A percentile compares a stretch with the other conserved stretches of the same genome.
Conservation (phyloP, 2,797 vertebrate species). For the Rhinella marina region DNA sequence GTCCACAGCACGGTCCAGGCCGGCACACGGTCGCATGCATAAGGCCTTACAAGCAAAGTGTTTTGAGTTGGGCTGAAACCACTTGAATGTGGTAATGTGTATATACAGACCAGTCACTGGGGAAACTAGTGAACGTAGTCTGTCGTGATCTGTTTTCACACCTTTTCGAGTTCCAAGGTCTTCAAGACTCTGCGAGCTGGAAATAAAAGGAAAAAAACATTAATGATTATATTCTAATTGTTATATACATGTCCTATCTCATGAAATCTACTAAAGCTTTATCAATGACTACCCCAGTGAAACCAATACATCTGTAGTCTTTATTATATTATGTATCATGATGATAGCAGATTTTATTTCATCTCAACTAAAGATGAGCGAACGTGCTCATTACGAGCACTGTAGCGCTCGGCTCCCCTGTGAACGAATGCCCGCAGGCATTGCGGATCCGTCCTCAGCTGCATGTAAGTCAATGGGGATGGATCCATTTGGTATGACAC, state of each 20-base stretch:
- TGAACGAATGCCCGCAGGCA: too few relatives aligned
- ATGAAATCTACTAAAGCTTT: not conserved
- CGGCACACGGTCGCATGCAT: too few relatives aligned
- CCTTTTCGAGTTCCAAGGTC: slow-evolving; percentile 69
- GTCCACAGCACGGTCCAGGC: too few relatives aligned
- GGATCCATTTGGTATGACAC: too few relatives aligned
- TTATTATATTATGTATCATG: not conserved
- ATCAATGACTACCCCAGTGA: not conserved
- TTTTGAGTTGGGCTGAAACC: slow-evolving; percentile 10
- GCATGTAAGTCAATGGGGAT: too few relatives aligned
- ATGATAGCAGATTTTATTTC: not conserved
- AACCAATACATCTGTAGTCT: not conserved
- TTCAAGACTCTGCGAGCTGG: slow-evolving; percentile 74
- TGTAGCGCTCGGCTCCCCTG: too few relatives aligned
- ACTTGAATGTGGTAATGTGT: slow-evolving; percentile 30
- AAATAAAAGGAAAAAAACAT: slow-evolving; percentile 57
- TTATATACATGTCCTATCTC: not conserved
- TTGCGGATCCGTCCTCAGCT: too few relatives aligned
- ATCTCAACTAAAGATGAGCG: too few relatives aligned
- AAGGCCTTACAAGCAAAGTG: not conserved
- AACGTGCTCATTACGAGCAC: too few relatives aligned
- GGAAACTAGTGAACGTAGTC: slow-evolving; percentile 73
- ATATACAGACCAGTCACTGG: slow-evolving; percentile 84
- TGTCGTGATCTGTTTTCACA: slow-evolving; percentile 71
- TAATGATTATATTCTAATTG: not conserved